Evolutionary conservation across 2,113 vertebrate species (phyloP), one percentile per base, ranked within the genome.

Genomic region (Corvus cornix): DNA sequence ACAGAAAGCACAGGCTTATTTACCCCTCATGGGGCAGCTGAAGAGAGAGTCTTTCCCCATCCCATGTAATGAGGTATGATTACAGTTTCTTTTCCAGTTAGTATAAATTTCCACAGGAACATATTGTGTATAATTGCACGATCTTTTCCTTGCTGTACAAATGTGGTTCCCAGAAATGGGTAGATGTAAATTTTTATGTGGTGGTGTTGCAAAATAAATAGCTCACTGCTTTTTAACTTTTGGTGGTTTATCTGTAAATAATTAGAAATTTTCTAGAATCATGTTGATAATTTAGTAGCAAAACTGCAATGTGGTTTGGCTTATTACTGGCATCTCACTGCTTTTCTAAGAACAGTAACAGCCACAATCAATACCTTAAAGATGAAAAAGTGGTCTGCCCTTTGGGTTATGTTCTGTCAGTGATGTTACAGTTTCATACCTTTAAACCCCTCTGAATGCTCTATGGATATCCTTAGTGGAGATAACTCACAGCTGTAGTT

Each of bases 281-380:
- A 39, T 49, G 52, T 82, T 84, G 60, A 33, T 84, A 68, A 84
- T 87, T 75, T 60, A 68, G 12, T 68, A 91, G 58, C 68, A 72
- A 92, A 86, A 82, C 53, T 64, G 28, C 68, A 58, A 33, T 0
- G 1, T 0, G 1, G 22, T 87, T 74, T 92, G 66, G 28, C n/a
- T 85, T 44, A 59, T 92, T 92, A 89, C 87, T 79, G 81, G 84
- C 31, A 68, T 75, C n/a, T 56, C 62, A 31, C 41, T 67, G 49
- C 49, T 90, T 75, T 80, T 94, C 62, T 86, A 92, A 44, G 77
- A 81, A 66, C 7, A 2, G 44, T 37, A 91, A 46, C 48, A 95
- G 56, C 41, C 56, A 70, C 68, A 72, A 79, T 95, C 80, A 63
- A 79, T 89, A 76, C 16, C 5, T 76, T 58, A 77, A 48, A 55